phyloP scores from a whole-genome alignment of 2,113 vertebrate genomes.

The Aepyceros melampus region DNA sequence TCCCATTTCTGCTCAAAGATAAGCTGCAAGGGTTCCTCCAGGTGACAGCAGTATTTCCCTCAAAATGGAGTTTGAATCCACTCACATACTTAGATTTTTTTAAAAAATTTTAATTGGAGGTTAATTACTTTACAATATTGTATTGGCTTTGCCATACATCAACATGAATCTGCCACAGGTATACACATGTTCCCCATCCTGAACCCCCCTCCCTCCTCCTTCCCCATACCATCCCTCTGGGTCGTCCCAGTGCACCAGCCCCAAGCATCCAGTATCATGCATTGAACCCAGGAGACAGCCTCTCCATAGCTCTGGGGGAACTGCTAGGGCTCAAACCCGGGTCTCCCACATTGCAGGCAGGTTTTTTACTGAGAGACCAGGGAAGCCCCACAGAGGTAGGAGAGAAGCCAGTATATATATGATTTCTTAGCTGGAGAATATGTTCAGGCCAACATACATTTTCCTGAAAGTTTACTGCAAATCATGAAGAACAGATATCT shows the following conservation, averaged over 20 bases:
- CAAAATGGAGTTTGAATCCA: background rate
- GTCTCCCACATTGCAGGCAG: background rate
- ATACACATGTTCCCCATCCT: too few species aligned
- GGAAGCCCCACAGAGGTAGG: background rate
- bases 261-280: too few species aligned
- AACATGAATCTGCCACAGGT: too few species aligned
- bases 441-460: background rate
- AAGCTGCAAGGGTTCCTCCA: background rate
- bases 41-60: background rate
- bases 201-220: too few species aligned
- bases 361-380: background rate
- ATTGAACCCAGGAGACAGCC: background rate
- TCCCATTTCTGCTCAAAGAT: conserved; percentile 41
- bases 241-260: too few species aligned
- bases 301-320: background rate
- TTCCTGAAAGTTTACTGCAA: background rate
- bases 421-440: background rate
- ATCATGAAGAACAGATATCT: background rate
- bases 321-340: background rate
- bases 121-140: too few species aligned
- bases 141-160: too few species aligned
- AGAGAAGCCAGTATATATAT: background rate
- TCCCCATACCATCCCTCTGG: too few species aligned
- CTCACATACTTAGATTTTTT: background rate
- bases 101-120: too few species aligned